Percentiles rank a stretch among this genome's conserved stretches.
Evolutionary conservation across 92 coral and sea anemone species (phyloP).

Genomic region (Paragorgia papillata): DNA sequence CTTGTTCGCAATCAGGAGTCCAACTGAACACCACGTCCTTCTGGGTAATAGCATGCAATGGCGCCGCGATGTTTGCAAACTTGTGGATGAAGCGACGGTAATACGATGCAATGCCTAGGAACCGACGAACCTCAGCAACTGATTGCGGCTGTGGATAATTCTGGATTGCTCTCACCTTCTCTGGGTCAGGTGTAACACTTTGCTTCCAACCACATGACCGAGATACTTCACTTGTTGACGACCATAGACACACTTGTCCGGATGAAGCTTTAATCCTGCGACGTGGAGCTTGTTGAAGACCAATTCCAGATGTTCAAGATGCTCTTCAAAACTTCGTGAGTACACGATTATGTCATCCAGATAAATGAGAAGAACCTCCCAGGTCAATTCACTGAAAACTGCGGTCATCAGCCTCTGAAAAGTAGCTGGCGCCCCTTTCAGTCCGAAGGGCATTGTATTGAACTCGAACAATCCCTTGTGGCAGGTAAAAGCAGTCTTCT

Average conservation of each 20-base stretch:
- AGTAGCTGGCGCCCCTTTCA: slow-evolving; percentile 23
- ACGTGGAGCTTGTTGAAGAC: slow-evolving; percentile 11
- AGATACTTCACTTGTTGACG: slow-evolving; percentile 12
- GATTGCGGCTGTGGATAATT: slow-evolving; percentile 30
- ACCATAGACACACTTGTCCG: slow-evolving; percentile 16
- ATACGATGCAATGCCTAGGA: slow-evolving; percentile 30
- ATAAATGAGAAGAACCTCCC: slow-evolving; percentile 25
- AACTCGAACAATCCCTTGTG: slow-evolving; percentile 28
- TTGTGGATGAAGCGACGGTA: slow-evolving; percentile 16
- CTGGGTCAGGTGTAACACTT: slow-evolving; percentile 4
- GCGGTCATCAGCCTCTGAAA: slow-evolving; percentile 33
- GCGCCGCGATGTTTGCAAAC: slow-evolving; percentile 26
- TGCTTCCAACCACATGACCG: slow-evolving; percentile 19
- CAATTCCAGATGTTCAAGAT: slow-evolving; percentile 18
- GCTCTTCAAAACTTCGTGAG: slow-evolving; percentile 33
- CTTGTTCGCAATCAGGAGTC: slow-evolving; percentile 6
- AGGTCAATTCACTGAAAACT: slow-evolving; percentile 10
- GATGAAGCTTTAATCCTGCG: slow-evolving; percentile 28
- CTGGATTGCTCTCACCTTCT: slow-evolving; percentile 30
- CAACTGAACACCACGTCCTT: slow-evolving; percentile 17
- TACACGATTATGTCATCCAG: slow-evolving; percentile 29
- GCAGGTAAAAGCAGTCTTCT: slow-evolving; percentile 15
- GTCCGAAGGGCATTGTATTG: slow-evolving; percentile 30
- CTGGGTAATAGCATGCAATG: slow-evolving; percentile 31
- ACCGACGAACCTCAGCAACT: slow-evolving; percentile 15